Conservation (phyloP, 64 coral and sea anemone species). For the Pocillopora damicornis region DNA sequence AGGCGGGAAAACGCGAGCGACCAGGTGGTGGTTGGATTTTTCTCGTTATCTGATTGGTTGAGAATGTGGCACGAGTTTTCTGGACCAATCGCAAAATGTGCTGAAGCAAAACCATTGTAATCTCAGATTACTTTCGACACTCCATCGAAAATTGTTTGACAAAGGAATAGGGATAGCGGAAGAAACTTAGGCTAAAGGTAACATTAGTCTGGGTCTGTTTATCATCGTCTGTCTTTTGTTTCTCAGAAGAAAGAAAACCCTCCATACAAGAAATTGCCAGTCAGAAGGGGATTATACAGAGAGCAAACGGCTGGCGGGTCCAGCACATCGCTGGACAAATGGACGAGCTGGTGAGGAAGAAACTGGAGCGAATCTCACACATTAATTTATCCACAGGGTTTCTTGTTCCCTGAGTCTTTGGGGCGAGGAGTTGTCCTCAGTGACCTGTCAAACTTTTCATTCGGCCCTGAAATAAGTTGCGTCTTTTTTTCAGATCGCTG, state of each 20-base stretch:
- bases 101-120: too few species aligned
- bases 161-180: too few species aligned
- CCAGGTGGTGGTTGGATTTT: too few species aligned
- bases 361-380: neutral
- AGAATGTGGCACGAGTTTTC: too few species aligned
- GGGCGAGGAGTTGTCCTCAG: too few species aligned
- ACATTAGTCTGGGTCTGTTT: neutral
- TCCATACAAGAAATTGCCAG: conserved; percentile 93
- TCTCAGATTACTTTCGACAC: too few species aligned
- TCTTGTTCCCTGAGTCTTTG: neutral
- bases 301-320: conserved; percentile 89
- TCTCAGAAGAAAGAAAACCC: conserved; percentile 90
- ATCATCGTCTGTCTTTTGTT: neutral
- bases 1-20: too few species aligned
- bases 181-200: too few species aligned
- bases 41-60: too few species aligned
- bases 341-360: conserved; percentile 82
- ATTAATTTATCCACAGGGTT: neutral
- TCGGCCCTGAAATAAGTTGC: neutral
- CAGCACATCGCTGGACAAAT: conserved; percentile 92
- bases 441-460: neutral
- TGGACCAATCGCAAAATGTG: too few species aligned
- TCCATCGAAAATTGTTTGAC: too few species aligned
- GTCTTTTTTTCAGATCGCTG: conserved; percentile 47
- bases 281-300: conserved; percentile 76